Base-by-base conservation (phyloP, 1,140 invertebrate genomes). In the Homalodisca vitripennis region DNA sequence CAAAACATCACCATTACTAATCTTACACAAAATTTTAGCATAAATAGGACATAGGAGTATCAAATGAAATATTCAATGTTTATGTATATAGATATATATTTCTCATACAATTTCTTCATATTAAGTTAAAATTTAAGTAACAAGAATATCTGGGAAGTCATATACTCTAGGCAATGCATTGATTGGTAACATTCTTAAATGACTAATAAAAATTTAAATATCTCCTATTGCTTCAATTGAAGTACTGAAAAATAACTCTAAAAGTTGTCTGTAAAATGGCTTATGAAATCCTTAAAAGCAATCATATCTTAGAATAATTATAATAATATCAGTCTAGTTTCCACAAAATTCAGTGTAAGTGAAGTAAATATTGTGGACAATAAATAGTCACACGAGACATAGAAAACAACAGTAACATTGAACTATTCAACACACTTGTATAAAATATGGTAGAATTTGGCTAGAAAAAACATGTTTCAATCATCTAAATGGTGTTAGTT, bases 241-340 rank as follows among this genome's bases (percentile, higher is more conserved):
- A 30, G 55, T 60, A 29, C 55, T 30, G 22, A 60, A 53, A 60
- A 60, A 30, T 60, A 60, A 60, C 29, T 27, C 55, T 29, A 60
- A 60, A 60, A 60, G 55, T 60, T 60, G 34, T 41, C 26, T 60
- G 55, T 60, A 60, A 60, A n/a, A 60, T 60, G 29, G 55, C 55
- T 60, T 60, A 60, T 27, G 55, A 60, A 60, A 60, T 60, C 55
- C 55, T 60, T 60, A 60, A 60, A 60, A 60, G 55, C 55, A 60
- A 60, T 26, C 14, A n/a, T 14, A n/a, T 60, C 22, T 60, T 60
- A 60, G 55, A 60, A 60, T 60, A 60, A 60, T 22, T 60, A 60
- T 26, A 60, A 60, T 60, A 29, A 60, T 60, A 60, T 60, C 55
- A 60, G 55, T 60, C 55, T 26, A 60, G 55, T 27, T 60, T 27